A percentile compares a stretch with the other conserved stretches of the same genome.
Evolutionary conservation across 2,888 invertebrate genomes (phyloP).

Genomic region (Polymixis flavicincta): DNA sequence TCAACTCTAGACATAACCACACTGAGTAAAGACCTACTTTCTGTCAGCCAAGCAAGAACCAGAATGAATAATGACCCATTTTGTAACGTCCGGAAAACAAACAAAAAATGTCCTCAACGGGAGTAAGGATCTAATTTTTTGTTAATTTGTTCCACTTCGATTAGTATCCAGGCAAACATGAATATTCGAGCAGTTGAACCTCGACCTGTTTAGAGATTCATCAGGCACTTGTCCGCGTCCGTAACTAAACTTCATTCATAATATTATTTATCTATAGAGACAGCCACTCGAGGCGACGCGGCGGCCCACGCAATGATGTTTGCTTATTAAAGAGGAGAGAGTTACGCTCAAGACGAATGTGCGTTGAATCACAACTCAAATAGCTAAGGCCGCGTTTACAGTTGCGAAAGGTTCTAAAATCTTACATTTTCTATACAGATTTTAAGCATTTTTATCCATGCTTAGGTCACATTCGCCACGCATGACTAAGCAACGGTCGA

Average conservation of each 20-base stretch:
- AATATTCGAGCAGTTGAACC: constrained; percentile 44
- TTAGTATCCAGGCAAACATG: constrained; percentile 28
- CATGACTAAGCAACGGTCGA: constrained; percentile 18
- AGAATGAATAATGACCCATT: constrained; percentile 19
- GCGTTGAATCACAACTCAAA: constrained; percentile 65
- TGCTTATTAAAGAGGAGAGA: constrained; percentile 85
- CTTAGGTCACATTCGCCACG: constrained; percentile 11
- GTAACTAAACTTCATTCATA: constrained; percentile 60
- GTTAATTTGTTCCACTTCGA: neutral
- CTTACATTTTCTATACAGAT: neutral
- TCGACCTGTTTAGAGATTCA: constrained; percentile 56
- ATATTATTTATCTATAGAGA: constrained; percentile 57
- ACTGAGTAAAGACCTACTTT: neutral
- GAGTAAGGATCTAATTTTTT: neutral
- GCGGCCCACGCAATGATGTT: constrained; percentile 69
- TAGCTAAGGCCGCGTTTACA: constrained; percentile 39
- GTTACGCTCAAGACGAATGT: constrained; percentile 69
- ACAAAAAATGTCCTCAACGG: neutral
- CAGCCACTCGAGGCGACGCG: constrained; percentile 43
- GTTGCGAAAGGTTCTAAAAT: constrained; percentile 26
- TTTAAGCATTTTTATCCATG: constrained; percentile 5
- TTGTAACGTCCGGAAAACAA: neutral
- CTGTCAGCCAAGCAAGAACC: constrained; percentile 17
- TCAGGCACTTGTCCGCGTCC: constrained; percentile 28
- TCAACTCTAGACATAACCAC: constrained; percentile 10